phyloP scores from a whole-genome alignment of 1,140 invertebrate genomes.

The Atta cephalotes region DNA sequence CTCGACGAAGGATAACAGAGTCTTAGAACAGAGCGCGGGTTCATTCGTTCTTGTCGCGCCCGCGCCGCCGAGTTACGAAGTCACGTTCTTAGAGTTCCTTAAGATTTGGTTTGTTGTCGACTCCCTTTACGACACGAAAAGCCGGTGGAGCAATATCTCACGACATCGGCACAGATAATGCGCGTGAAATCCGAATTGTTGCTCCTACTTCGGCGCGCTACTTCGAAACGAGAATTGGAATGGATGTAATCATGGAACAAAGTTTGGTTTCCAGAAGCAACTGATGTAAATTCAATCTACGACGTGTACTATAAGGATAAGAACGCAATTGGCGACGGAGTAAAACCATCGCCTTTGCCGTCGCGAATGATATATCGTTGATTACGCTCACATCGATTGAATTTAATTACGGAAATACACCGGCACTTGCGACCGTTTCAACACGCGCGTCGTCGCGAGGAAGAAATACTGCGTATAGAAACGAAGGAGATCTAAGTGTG shows the following conservation, averaged over 20 bases:
- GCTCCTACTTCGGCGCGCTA: too few relatives aligned
- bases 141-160: slow-evolving; percentile 67
- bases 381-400: slow-evolving; percentile 1
- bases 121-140: neutral
- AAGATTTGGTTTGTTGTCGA: slow-evolving; percentile 46
- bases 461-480: slow-evolving; percentile 21
- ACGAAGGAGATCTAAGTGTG: slow-evolving; percentile 15
- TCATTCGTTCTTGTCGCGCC: neutral
- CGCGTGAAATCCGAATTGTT: slow-evolving; percentile 4
- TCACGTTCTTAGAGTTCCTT: slow-evolving; percentile 41
- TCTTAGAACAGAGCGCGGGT: slow-evolving; percentile 7
- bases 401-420: slow-evolving; percentile 37
- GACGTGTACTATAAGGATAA: neutral
- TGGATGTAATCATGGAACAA: neutral
- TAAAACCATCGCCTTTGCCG: neutral
- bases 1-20: slow-evolving; percentile 16
- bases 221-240: neutral
- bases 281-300: slow-evolving; percentile 15
- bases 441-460: neutral
- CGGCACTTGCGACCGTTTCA: neutral
- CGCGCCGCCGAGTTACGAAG: slow-evolving; percentile 33
- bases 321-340: neutral
- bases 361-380: slow-evolving; percentile 11
- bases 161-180: slow-evolving; percentile 48
- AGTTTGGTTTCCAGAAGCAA: neutral